Base-by-base conservation (phyloP, 2,888 invertebrate species). In the Saturnia japonica region DNA sequence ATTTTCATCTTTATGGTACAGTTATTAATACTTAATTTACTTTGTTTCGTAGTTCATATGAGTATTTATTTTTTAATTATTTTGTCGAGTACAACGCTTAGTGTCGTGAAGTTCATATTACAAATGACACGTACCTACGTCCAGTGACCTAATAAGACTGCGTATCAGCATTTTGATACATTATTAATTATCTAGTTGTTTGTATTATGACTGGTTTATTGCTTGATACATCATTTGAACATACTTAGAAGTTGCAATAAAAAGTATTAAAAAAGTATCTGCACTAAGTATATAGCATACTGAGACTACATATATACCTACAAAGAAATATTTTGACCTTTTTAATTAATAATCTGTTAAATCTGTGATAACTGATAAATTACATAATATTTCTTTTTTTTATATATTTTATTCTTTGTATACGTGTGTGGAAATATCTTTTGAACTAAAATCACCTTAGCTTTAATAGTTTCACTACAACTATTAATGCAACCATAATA, bases 121-220 rank as follows among this genome's bases (percentile, higher is more conserved):
- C 88, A 85, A 76, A 75, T 76, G 78, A 85, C 81, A 82, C 79
- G 80, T 78, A 79, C 79, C 81, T 80, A 79, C 80, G 82, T 80
- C 80, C 82, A 80, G 77, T 88, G 91, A 89, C 90, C 91, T 77
- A 91, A 85, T 89, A 86, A 78, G 78, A 79, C 78, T 79, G 80
- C 83, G 74, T 85, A 89, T 89, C 88, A 88, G 85, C 86, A 81
- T 85, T 87, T 83, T 81, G 81, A 89, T 83, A 86, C 75, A 80
- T 84, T 81, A 82, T 83, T 83, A 82, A 88, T 83, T 85, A 85
- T 80, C 80, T 79, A 80, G 81, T 82, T 78, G 76, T 80, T 76
- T 80, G 34, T 69, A 47, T 69, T 69, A 40, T 40, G 64, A 64
- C 34, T 64, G 85, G 82, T 82, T 82, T 81, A 79, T 82, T 76